Percentiles rank a stretch among this genome's conserved stretches.
These are phyloP conservation scores for Stenchaetothrips biformis DNA, from an alignment of 2,888 invertebrate genomes.

Conservation along the genomic window DNA sequence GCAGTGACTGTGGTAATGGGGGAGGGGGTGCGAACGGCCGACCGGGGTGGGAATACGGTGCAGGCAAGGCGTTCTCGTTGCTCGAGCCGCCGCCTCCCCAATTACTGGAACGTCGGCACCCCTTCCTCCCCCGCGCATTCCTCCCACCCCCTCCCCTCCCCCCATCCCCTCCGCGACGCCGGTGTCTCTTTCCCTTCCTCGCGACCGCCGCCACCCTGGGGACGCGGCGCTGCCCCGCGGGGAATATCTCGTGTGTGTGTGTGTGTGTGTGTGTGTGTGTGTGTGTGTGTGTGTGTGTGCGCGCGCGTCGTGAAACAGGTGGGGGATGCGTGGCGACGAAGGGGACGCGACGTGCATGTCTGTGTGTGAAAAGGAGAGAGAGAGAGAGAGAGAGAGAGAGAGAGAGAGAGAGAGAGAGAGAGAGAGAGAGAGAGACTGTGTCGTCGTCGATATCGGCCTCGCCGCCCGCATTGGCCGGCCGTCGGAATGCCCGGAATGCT, in stretches of 20 bases:
- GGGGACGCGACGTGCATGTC: not conserved
- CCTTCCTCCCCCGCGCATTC: not conserved
- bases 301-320: slow-evolving; percentile 27
- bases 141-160: not conserved
- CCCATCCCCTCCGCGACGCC: too few species aligned
- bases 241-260: not conserved
- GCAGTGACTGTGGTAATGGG: slow-evolving; percentile 34
- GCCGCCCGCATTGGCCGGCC: too few species aligned
- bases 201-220: not conserved
- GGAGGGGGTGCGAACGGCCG: slow-evolving; percentile 7
- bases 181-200: too few species aligned
- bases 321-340: not conserved
- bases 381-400: too few species aligned
- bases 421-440: too few species aligned
- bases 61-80: not conserved
- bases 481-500: too few species aligned
- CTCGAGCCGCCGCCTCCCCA: slow-evolving; percentile 24
- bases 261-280: not conserved
- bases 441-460: too few species aligned
- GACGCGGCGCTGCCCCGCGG: not conserved
- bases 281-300: slow-evolving; percentile 14
- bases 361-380: not conserved
- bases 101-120: not conserved
- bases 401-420: too few species aligned
- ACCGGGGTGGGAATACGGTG: not conserved